These are phyloP conservation scores for Onychomys arenicola DNA, from an alignment of 2,797 vertebrate genomes.

Conservation along the genomic window DNA sequence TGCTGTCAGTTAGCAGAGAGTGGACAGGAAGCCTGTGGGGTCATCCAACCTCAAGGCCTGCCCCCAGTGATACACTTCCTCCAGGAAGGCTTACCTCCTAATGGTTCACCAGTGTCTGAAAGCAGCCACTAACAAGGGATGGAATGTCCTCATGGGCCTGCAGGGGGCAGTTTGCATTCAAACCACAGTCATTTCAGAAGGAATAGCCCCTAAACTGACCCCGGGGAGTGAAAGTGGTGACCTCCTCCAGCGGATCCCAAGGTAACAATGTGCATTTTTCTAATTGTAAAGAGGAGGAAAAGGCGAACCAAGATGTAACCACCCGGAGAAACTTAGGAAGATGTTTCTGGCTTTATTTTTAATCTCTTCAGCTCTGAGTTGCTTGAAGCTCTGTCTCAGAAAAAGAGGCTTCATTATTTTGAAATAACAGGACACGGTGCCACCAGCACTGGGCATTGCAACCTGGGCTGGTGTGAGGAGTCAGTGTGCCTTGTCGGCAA, in stretches of 20 bases:
- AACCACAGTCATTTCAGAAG: background rate
- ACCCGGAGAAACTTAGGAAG: constrained; percentile 41
- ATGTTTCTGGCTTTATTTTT: constrained; percentile 3
- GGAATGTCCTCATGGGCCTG: background rate
- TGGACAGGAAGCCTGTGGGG: background rate
- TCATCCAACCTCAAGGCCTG: background rate
- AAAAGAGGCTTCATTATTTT: constrained; percentile 49
- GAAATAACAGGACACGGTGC: background rate
- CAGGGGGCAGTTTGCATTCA: background rate
- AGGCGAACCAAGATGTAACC: background rate
- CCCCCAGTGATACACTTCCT: background rate
- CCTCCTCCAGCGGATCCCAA: background rate
- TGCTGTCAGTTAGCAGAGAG: background rate
- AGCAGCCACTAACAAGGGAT: background rate
- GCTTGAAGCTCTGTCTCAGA: constrained; percentile 4
- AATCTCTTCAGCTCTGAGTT: constrained; percentile 9
- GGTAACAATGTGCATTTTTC: background rate
- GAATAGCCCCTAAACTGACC: background rate
- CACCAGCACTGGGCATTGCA: background rate
- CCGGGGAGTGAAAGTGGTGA: background rate
- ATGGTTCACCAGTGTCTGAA: background rate
- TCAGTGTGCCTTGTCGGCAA: constrained; percentile 6
- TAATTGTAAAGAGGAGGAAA: constrained; percentile 13
- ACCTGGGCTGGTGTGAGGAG: background rate
- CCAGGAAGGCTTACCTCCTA: background rate